Evolutionary conservation across 1,140 invertebrate genomes (phyloP), one percentile per base, ranked within the genome.

Genomic region (Conopomorpha cramerella): DNA sequence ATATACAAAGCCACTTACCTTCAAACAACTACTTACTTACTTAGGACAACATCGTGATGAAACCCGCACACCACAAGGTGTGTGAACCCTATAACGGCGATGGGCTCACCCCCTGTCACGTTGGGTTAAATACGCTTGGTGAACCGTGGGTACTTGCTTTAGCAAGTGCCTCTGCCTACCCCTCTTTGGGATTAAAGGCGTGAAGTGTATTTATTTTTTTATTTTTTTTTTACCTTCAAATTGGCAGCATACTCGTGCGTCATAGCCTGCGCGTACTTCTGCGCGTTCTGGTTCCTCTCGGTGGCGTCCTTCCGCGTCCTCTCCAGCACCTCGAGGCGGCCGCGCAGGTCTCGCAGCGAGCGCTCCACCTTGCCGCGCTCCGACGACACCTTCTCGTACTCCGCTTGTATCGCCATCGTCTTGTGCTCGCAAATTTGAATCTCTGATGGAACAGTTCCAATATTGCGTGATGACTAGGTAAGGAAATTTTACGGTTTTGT

Each of bases 351-450:
- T 25, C 82, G 81, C 28, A 90, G 81, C 7, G 67, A 73, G n/a
- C 81, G 78, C 2, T 80, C 64, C 2, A 88, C 74, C 27, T 79
- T 79, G 1, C 58, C 66, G 7, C 83, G 80, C 43, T 84, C 83
- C 29, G 71, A 79, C 8, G 67, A 55, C 2, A 85, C 74, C 14
- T 78, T 70, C 14, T 85, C 82, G 1, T 86, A 55, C 27, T 88
- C 82, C 37, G 81, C 78, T 26, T 87, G 82, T 3, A 89, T 70
- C 45, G 86, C 86, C 36, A 86, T 64, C 33, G 84, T 85, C 40
- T 90, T 90, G 46, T 90, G 85, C 19, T 89, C 85, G 58, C 90
- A 82, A 30, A 91, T 84, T 51, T 86, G 81, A 15, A 88, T 82
- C 52, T 91, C 84, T 86, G 57, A 2, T 64, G 50, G 32, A 8